Percentiles rank a stretch among this genome's conserved stretches.
Evolutionary conservation across 2,113 vertebrate genomes (phyloP).

Genomic region (Alexandromys fortis): DNA sequence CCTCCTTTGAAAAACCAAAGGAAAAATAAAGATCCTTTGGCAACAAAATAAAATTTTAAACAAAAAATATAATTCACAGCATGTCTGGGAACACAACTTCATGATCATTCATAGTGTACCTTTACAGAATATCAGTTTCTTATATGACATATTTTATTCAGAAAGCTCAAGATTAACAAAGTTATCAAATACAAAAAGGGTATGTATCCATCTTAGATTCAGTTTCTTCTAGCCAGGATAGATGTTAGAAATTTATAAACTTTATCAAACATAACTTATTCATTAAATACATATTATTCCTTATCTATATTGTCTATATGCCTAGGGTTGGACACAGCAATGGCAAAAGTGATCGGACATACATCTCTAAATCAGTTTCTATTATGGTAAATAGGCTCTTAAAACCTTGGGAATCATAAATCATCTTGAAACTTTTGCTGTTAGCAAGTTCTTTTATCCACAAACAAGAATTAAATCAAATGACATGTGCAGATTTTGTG

Average conservation of each 20-base stretch:
- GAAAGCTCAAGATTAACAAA: neutral
- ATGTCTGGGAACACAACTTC: rapidly evolving
- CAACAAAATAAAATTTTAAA: neutral
- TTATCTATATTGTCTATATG: neutral
- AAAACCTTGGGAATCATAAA: neutral
- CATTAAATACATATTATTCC: neutral
- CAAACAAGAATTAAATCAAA: neutral
- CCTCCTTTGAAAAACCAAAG: too few species aligned
- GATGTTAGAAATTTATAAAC: neutral
- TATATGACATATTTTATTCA: neutral
- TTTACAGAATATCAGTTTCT: neutral
- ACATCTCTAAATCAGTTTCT: neutral
- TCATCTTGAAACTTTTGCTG: neutral
- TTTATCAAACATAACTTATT: too few species aligned
- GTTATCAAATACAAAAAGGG: neutral
- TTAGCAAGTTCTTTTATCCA: neutral
- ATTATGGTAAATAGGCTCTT: neutral
- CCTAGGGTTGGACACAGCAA: neutral
- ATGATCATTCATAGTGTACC: neutral
- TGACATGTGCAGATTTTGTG: neutral
- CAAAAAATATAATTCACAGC: too few species aligned
- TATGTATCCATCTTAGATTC: neutral
- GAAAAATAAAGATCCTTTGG: too few species aligned
- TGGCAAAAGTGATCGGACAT: neutral
- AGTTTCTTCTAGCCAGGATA: neutral